Evolutionary conservation across 92 coral and sea anemone species (phyloP).

Genomic region (Pocillopora grandis): DNA sequence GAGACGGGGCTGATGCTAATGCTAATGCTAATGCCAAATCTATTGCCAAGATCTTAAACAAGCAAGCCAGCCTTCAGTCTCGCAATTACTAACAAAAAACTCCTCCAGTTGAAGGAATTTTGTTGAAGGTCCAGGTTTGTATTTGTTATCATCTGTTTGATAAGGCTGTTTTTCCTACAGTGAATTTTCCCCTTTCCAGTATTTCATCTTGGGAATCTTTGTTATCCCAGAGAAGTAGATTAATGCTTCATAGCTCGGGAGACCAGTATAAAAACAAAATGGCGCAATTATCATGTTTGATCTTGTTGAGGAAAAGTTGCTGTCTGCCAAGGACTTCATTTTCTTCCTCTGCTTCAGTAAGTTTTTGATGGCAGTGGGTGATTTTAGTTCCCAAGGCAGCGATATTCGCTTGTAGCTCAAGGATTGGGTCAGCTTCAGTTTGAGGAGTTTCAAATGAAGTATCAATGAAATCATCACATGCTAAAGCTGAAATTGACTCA

Average conservation of each 20-base stretch:
- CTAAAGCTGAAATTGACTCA: conserved; percentile 8
- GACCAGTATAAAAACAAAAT: too few relatives aligned
- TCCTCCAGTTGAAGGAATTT: not conserved
- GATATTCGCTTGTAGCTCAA: not conserved
- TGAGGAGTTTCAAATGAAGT: conserved; percentile 6
- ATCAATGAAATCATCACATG: conserved; percentile 20
- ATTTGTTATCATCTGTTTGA: not conserved
- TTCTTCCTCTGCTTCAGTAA: not conserved
- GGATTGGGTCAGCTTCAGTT: not conserved
- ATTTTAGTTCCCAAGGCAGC: conserved; percentile 14
- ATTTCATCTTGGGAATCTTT: not conserved
- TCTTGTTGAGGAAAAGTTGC: not conserved
- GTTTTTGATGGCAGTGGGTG: not conserved
- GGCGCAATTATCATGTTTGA: too few relatives aligned
- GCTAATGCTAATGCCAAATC: conserved; percentile 1
- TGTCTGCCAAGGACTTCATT: not conserved
- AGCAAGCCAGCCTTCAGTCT: not conserved
- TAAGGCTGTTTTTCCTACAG: not conserved
- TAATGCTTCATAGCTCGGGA: not conserved
- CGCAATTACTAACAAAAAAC: not conserved
- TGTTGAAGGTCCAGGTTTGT: conserved; percentile 12
- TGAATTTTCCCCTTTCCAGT: conserved; percentile 27
- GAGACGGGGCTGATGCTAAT: not conserved
- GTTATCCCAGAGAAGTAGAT: not conserved
- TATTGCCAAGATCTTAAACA: not conserved